phyloP scores from a whole-genome alignment of 2,797 vertebrate species.

The Arctocebus calabarensis region DNA sequence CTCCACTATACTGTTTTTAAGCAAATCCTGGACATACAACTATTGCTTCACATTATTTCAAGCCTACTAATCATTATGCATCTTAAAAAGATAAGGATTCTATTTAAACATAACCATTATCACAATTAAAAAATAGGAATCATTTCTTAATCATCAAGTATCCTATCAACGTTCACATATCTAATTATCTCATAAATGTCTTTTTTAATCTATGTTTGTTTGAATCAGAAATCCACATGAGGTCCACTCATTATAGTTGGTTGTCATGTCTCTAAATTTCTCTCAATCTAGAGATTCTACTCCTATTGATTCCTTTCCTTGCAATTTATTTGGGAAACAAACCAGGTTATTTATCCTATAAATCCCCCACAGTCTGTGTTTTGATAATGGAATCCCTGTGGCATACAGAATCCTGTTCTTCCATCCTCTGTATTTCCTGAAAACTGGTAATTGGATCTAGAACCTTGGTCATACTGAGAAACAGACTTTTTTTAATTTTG shows the following conservation, averaged over 20 bases:
- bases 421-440: neutral
- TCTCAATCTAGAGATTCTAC: neutral
- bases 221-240: neutral
- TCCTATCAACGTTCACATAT: neutral
- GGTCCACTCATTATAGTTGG: neutral
- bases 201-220: neutral
- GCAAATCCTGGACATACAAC: neutral
- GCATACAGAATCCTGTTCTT: neutral
- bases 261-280: neutral
- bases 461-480: neutral
- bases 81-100: neutral
- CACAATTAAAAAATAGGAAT: neutral
- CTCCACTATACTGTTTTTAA: neutral
- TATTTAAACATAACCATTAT: neutral
- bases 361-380: neutral
- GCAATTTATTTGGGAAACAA: neutral
- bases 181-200: neutral
- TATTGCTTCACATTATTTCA: conserved; percentile 15
- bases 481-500: neutral
- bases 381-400: neutral
- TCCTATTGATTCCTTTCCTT: neutral
- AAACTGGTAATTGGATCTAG: neutral
- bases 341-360: neutral
- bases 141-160: neutral
- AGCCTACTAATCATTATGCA: neutral